These are phyloP conservation scores for Lordiphosa clarofinis DNA, from an alignment of 1,140 invertebrate genomes.

Conservation along the genomic window DNA sequence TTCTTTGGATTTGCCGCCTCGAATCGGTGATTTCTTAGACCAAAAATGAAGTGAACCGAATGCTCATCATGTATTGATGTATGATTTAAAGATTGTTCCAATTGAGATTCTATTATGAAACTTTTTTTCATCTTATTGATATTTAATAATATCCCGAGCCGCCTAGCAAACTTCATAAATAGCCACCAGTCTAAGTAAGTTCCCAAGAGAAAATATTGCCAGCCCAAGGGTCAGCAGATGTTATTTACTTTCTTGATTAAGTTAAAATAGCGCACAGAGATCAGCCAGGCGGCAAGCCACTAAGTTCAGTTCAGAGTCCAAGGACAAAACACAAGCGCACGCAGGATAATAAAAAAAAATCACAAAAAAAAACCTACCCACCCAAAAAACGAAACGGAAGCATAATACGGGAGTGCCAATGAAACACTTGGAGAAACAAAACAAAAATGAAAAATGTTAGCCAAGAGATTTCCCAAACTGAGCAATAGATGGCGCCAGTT, in stretches of 20 bases:
- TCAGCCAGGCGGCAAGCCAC: slow-evolving; percentile 48
- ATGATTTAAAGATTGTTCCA: no score
- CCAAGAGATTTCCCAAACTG: no score
- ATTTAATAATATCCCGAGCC: no score
- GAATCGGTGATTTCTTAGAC: no score
- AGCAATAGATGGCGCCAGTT: no score
- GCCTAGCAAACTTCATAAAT: slow-evolving; percentile 4
- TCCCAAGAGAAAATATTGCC: slow-evolving; percentile 25
- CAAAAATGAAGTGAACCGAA: no score
- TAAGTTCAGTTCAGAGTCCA: slow-evolving; percentile 41
- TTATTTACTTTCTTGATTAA: slow-evolving; percentile 78
- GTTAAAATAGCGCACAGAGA: slow-evolving; percentile 69
- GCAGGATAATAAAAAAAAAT: slow-evolving; percentile 32
- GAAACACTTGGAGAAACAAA: slow-evolving; percentile 6
- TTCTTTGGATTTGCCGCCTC: no score
- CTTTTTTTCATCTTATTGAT: slow-evolving; percentile 4
- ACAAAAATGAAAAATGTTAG: no score
- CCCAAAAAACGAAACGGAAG: slow-evolving; percentile 38
- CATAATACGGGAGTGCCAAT: slow-evolving; percentile 33
- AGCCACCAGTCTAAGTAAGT: slow-evolving; percentile 1
- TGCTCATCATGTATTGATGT: no score
- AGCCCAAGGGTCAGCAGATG: slow-evolving; percentile 37
- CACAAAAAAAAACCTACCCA: slow-evolving; percentile 21
- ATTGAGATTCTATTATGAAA: background rate
- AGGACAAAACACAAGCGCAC: slow-evolving; percentile 43